Evolutionary conservation across 2,888 invertebrate genomes (phyloP).

Genomic region (Scaptomyza tumidula): DNA sequence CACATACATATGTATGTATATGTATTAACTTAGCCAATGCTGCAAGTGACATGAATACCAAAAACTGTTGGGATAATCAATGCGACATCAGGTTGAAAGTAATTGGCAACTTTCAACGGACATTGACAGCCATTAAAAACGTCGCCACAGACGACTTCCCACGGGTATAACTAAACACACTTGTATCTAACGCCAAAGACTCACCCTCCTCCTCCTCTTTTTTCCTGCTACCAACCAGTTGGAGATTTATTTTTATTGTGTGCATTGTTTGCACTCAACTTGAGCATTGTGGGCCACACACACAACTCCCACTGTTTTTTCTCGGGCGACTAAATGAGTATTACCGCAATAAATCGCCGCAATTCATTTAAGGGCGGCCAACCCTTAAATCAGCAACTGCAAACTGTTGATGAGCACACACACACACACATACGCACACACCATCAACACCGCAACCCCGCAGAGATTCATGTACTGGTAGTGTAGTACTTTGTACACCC

Average conservation of each 20-base stretch:
- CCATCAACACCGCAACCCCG: conserved; percentile 31
- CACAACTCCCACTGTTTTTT: conserved; percentile 46
- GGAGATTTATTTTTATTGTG: conserved; percentile 79
- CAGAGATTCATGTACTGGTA: conserved; percentile 7
- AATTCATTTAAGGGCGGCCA: conserved; percentile 78
- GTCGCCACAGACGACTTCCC: conserved; percentile 65
- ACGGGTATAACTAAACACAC: conserved; percentile 75
- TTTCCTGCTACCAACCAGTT: conserved; percentile 22
- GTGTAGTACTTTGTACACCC: conserved; percentile 23
- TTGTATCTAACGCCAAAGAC: conserved; percentile 36
- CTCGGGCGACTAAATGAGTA: conserved; percentile 73
- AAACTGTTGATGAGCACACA: conserved; percentile 72
- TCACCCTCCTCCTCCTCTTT: background rate
- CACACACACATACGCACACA: conserved; percentile 8
- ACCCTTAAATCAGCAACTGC: conserved; percentile 72
- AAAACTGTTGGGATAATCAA: conserved; percentile 48
- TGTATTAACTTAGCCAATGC: conserved; percentile 24
- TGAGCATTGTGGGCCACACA: conserved; percentile 32
- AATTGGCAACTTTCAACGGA: conserved; percentile 48
- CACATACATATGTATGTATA: background rate
- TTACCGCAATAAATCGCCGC: conserved; percentile 82
- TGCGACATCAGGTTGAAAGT: conserved; percentile 39
- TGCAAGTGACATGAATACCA: conserved; percentile 75
- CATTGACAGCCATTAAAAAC: conserved; percentile 53
- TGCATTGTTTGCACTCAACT: conserved; percentile 77